Conservation (phyloP, 2,888 invertebrate genomes). For the Eupithecia subfuscata region DNA sequence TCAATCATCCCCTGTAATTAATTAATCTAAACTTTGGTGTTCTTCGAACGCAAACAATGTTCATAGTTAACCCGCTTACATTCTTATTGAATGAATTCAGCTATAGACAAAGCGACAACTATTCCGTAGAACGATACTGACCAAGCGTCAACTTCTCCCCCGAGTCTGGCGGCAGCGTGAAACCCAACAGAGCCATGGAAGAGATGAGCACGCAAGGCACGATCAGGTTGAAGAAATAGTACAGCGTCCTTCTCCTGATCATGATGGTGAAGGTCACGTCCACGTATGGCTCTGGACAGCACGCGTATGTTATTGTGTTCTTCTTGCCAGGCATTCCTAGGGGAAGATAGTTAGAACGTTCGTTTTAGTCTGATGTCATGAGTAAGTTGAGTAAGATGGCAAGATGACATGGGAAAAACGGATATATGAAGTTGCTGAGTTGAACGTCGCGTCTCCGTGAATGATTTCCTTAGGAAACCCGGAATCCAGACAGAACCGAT, state of each 20-base stretch:
- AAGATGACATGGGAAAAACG: background rate
- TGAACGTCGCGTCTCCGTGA: background rate
- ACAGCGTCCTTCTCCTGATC: slow-evolving; percentile 97
- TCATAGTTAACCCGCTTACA: background rate
- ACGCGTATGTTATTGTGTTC: slow-evolving; percentile 95
- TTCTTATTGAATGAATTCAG: background rate
- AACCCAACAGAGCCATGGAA: slow-evolving; percentile 98
- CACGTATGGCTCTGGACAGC: slow-evolving; percentile 97
- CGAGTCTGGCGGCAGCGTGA: slow-evolving; percentile 98
- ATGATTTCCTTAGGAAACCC: background rate
- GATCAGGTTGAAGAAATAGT: slow-evolving; percentile 99
- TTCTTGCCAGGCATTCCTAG: slow-evolving; percentile 96
- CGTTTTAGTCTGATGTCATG: background rate
- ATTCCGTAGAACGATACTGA: slow-evolving; percentile 73
- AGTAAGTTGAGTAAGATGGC: background rate
- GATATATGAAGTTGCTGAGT: background rate
- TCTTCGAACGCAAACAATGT: background rate
- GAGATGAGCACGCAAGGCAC: slow-evolving; percentile 99
- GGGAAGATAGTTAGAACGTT: slow-evolving; percentile 27
- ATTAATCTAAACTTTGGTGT: background rate
- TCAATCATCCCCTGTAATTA: background rate
- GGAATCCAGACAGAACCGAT: too few species aligned
- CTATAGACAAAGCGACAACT: background rate
- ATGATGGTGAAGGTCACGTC: slow-evolving; percentile 98
- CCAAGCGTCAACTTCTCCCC: slow-evolving; percentile 98